Percentiles rank a stretch among this genome's conserved stretches.
phyloP scores from a whole-genome alignment of 1,140 invertebrate genomes.

The Trichomalopsis sarcophagae region DNA sequence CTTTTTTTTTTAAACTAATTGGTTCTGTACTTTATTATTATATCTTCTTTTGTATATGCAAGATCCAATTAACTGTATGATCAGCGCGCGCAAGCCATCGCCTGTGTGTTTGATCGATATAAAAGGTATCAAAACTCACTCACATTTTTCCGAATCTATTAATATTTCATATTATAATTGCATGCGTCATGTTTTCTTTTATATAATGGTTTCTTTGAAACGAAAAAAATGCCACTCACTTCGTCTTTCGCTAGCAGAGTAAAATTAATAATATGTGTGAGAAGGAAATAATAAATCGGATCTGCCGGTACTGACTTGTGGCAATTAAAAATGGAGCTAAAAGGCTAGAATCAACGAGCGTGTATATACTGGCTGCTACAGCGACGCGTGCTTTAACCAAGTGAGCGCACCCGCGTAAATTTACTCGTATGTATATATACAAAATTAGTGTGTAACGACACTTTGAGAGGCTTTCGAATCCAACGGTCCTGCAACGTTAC shows the following conservation, averaged over 20 bases:
- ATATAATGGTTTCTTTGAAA: slow-evolving; percentile 33
- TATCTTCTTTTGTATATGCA: slow-evolving; percentile 66
- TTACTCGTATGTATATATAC: slow-evolving; percentile 46
- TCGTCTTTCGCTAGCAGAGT: slow-evolving; percentile 23
- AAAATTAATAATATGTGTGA: slow-evolving; percentile 13
- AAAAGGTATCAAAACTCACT: slow-evolving; percentile 73
- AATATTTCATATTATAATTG: slow-evolving; percentile 44
- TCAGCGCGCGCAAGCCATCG: slow-evolving; percentile 52
- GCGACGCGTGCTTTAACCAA: slow-evolving; percentile 16
- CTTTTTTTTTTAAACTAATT: slow-evolving; percentile 56
- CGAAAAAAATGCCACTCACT: slow-evolving; percentile 26
- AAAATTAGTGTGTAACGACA: slow-evolving; percentile 49
- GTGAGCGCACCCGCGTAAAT: slow-evolving; percentile 35
- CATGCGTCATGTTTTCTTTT: slow-evolving; percentile 52
- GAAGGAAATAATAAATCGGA: slow-evolving; percentile 44
- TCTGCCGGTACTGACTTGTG: slow-evolving; percentile 17
- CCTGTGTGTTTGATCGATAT: slow-evolving; percentile 67
- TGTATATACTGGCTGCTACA: not conserved
- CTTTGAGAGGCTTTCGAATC: slow-evolving; percentile 44
- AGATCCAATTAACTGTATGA: slow-evolving; percentile 65
- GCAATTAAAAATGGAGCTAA: slow-evolving; percentile 39
- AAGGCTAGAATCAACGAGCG: slow-evolving; percentile 38
- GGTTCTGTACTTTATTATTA: slow-evolving; percentile 67
- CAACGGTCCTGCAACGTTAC: slow-evolving; percentile 51
- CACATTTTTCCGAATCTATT: slow-evolving; percentile 36